phyloP scores from a whole-genome alignment of 1,140 invertebrate genomes.

The Nasonia longicornis region DNA sequence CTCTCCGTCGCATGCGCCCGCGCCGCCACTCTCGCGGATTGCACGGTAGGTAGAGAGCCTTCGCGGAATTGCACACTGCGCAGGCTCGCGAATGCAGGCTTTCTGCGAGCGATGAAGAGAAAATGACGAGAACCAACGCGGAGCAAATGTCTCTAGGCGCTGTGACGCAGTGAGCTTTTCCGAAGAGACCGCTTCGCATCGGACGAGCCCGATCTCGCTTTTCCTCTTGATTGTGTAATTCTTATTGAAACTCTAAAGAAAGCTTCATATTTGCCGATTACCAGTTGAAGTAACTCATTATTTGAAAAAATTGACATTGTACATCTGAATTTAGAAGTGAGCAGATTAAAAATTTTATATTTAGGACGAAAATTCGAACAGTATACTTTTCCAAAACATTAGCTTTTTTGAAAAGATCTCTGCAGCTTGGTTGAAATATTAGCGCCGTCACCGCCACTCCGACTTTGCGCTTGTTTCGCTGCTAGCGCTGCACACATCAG shows the following conservation, averaged over 20 bases:
- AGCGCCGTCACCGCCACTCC: neutral
- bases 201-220: no score
- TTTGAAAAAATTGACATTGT: no score
- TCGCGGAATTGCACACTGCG: slow-evolving; percentile 10
- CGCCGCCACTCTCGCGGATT: neutral
- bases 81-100: neutral
- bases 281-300: no score
- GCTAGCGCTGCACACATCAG: neutral
- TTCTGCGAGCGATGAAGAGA: neutral
- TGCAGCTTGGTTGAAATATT: neutral
- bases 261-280: no score
- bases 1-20: neutral
- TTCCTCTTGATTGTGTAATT: no score
- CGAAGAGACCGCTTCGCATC: no score
- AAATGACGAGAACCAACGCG: neutral
- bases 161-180: neutral
- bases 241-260: no score
- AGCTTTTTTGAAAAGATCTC: slow-evolving; percentile 5
- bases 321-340: no score
- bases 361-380: no score
- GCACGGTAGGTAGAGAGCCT: neutral
- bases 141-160: neutral
- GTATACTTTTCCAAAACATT: neutral
- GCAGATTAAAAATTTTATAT: no score
- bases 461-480: neutral